These are phyloP conservation scores for Phragmatobia fuliginosa DNA, from an alignment of 2,888 invertebrate species.

Conservation along the genomic window DNA sequence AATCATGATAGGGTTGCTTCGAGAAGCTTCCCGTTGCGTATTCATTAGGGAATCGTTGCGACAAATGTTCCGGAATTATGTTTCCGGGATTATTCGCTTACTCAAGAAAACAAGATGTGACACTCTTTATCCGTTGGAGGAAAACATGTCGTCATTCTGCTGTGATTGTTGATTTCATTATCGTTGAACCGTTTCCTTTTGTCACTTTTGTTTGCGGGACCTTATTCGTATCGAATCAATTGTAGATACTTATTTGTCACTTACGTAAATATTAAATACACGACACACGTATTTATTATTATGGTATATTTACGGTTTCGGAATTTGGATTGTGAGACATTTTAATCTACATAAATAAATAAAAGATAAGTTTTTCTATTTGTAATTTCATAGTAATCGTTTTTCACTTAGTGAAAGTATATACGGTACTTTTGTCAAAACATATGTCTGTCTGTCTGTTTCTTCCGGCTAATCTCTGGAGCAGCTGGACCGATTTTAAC, in stretches of 20 bases:
- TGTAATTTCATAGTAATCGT: too few relatives aligned
- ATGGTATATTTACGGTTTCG: not conserved
- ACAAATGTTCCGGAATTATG: slow-evolving; percentile 73
- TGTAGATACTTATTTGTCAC: slow-evolving; percentile 20
- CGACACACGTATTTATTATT: not conserved
- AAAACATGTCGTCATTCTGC: slow-evolving; percentile 52
- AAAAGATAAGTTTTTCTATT: too few relatives aligned
- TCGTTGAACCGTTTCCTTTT: slow-evolving; percentile 40
- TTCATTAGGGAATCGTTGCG: slow-evolving; percentile 74
- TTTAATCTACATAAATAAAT: too few relatives aligned
- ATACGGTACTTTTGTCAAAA: too few relatives aligned
- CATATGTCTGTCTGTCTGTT: too few relatives aligned
- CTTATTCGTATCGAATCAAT: slow-evolving; percentile 27
- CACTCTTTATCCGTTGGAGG: slow-evolving; percentile 53
- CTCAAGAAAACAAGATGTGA: slow-evolving; percentile 69
- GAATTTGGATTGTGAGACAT: not conserved
- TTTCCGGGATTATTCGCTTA: slow-evolving; percentile 69
- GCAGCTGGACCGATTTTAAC: too few relatives aligned
- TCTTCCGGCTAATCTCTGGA: too few relatives aligned
- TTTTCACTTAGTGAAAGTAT: too few relatives aligned
- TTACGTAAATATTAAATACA: not conserved
- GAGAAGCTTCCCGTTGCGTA: slow-evolving; percentile 64
- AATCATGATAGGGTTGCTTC: slow-evolving; percentile 78
- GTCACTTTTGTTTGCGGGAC: slow-evolving; percentile 35
- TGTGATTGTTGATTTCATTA: slow-evolving; percentile 58